Conservation (phyloP, 2,113 vertebrate genomes). For the Melozone crissalis region DNA sequence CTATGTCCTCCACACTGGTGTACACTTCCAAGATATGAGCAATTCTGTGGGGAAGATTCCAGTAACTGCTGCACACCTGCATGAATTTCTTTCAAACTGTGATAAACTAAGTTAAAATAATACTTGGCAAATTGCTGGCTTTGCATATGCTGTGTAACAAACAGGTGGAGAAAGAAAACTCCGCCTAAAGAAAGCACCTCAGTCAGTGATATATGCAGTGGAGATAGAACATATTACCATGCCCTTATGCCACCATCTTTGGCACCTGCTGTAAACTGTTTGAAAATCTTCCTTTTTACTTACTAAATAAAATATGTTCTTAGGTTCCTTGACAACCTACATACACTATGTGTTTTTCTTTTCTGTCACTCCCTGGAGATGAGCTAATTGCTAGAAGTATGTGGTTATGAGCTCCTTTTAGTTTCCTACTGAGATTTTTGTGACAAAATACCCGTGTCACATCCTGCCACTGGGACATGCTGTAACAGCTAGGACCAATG, state of each 20-base stretch:
- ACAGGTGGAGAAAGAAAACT: not conserved
- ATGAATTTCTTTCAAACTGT: not conserved
- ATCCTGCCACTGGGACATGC: not conserved
- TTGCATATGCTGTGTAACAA: not conserved
- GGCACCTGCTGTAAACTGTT: not conserved
- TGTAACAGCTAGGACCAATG: not conserved
- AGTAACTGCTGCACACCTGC: not conserved
- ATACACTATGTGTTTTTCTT: not conserved
- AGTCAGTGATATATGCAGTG: not conserved
- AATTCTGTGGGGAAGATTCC: not conserved
- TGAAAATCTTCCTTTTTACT: not conserved
- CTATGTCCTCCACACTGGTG: fast-evolving
- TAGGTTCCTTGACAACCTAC: not conserved
- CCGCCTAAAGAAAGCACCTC: not conserved
- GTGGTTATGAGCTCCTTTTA: not conserved
- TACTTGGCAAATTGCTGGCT: not conserved
- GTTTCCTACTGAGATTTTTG: not conserved
- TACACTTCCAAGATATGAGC: not conserved
- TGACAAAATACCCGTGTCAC: not conserved
- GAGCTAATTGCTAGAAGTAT: not conserved
- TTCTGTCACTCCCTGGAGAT: not conserved
- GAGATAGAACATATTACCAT: not conserved
- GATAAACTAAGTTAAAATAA: not conserved
- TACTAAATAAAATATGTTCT: not conserved
- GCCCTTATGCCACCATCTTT: not conserved